Base-by-base conservation (phyloP, 2,113 vertebrate species). In the Corythornis vintsioides region DNA sequence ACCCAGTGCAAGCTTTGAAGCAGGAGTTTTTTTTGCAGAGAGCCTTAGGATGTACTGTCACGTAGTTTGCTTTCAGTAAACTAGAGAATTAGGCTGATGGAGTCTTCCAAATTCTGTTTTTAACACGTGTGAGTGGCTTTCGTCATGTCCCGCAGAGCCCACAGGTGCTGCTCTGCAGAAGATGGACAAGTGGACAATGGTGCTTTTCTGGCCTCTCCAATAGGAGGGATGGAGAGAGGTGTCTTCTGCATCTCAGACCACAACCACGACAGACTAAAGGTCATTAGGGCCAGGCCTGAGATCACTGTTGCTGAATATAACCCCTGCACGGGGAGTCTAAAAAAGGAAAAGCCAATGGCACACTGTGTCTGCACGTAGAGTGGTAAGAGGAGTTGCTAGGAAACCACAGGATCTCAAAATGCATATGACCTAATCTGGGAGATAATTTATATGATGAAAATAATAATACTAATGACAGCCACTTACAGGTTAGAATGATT, bases 401-500 rank as follows among this genome's bases (percentile, higher is more conserved):
- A 96, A 81, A 96, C 96, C 87, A 81, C 85, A 95, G 95, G 92
- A 96, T 83, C 95, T 95, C 95, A 93, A 95, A 95, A 88, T 92
- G 94, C 95, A 92, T 77, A 95, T 96, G 94, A 96, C 95, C 96
- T 95, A 95, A 96, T 96, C 96, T 93, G 94, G 85, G 88, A 95
- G 95, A 96, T 96, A 92, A 96, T 95, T 96, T 93, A 77, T 93
- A 72, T 88, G 95, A 94, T 95, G 94, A 96, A 94, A 96, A 96
- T 96, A 96, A 95, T 95, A 95, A 94, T 95, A 92, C 92, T 96
- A 94, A 95, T 96, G 95, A 95, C 95, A 96, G 94, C 79, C 94
- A 88, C 95, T 94, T 96, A 71, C 93, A 96, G 85, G 93, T 95
- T 94, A 11, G 94, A 74, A 89, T 89, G 82, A 92, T 93, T 89